Evolutionary conservation across 2,113 vertebrate species (phyloP).

Genomic region (Tenrec ecaudatus): DNA sequence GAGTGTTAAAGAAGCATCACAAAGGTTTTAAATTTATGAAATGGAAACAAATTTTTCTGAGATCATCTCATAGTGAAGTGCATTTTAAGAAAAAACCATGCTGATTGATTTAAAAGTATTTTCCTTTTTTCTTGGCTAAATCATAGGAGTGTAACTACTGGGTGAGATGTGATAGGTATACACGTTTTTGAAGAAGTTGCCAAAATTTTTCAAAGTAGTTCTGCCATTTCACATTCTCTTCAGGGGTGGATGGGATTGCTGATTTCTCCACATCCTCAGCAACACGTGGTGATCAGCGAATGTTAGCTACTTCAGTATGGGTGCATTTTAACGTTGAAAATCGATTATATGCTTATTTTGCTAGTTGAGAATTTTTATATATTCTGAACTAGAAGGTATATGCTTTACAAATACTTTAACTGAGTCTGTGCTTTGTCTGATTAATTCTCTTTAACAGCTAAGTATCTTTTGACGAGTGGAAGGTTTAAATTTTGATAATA

Average conservation of each 20-base stretch:
- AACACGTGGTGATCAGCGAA: background rate
- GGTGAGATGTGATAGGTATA: background rate
- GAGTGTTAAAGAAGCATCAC: background rate
- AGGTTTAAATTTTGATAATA: background rate
- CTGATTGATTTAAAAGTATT: background rate
- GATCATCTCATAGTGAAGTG: background rate
- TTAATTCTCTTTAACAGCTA: background rate
- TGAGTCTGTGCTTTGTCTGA: background rate
- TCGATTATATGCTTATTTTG: background rate
- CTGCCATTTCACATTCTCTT: background rate
- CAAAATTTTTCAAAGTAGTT: background rate
- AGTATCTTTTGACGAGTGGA: background rate
- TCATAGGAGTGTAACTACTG: background rate
- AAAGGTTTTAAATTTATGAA: constrained; percentile 40
- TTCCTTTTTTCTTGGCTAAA: constrained; percentile 1
- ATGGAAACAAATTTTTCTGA: background rate
- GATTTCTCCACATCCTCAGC: background rate
- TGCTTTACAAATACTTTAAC: constrained; percentile 7
- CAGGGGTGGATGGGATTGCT: background rate
- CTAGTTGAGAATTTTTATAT: background rate
- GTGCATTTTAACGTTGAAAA: constrained; percentile 11
- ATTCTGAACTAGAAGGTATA: background rate
- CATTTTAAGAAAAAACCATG: background rate
- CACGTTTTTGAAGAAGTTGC: background rate
- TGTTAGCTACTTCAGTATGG: background rate